A percentile compares a stretch with the other conserved stretches of the same genome.
These are phyloP conservation scores for Aix galericulata DNA, from an alignment of 2,113 vertebrate species.

Conservation along the genomic window DNA sequence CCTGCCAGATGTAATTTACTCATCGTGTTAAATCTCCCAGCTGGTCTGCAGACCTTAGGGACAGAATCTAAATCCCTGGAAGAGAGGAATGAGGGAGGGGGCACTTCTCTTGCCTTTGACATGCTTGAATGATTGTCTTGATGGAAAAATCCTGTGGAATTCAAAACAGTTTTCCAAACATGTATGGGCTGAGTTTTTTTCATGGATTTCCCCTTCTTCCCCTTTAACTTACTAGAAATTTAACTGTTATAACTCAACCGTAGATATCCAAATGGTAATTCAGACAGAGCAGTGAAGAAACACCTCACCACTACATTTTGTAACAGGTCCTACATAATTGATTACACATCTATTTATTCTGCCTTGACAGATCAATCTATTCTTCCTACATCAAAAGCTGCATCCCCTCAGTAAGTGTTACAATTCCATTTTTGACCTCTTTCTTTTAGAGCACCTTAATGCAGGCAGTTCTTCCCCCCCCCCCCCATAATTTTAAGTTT, in stretches of 20 bases:
- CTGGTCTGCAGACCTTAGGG: not conserved
- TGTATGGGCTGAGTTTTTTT: fast-evolving
- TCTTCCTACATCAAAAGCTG: not conserved
- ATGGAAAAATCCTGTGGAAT: not conserved
- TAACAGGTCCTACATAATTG: not conserved
- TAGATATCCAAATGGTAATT: not conserved
- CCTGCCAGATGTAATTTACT: not conserved
- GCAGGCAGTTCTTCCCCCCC: not conserved
- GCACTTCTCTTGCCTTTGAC: not conserved
- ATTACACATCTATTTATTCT: not conserved
- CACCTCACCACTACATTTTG: not conserved
- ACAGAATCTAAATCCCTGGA: not conserved
- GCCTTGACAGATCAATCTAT: not conserved
- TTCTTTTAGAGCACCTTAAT: not conserved
- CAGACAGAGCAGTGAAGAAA: not conserved
- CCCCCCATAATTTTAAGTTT: not conserved
- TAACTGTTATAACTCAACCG: not conserved
- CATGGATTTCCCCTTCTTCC: not conserved
- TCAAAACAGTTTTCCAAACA: not conserved
- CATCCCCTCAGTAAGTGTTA: not conserved
- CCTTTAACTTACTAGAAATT: not conserved
- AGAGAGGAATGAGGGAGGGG: not conserved
- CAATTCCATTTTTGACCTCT: not conserved
- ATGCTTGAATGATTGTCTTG: not conserved
- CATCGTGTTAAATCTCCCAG: not conserved